Evolutionary conservation across 2,113 vertebrate species (phyloP), one percentile per base, ranked within the genome.

Genomic region (Gobius niger): DNA sequence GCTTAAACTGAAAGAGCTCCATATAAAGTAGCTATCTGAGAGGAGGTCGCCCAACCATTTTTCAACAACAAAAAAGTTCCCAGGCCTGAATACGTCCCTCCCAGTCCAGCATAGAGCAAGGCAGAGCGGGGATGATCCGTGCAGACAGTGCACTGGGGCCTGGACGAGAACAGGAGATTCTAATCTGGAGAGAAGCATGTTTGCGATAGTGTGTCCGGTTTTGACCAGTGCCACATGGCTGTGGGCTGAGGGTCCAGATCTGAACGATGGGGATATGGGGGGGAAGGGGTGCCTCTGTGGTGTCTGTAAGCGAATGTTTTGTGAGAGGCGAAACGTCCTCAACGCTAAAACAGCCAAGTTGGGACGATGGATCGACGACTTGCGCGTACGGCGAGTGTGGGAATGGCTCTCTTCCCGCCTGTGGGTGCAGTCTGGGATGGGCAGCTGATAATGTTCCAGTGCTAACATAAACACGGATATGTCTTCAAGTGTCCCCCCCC

Each of bases 381-480:
- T n/a, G 7, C 8, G 49, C n/a, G 49, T n/a, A 7, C 5, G 76
- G 69, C 65, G 77, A 82, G 84, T 88, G 84, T 90, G 89, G 89
- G 91, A 91, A 90, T 84, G 78, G 82, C 84, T 90, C 82, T 89
- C 83, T 89, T 89, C 83, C 85, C 90, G 86, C 73, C 73, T 77
- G 70, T 83, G 86, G 72, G 13, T 75, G 82, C 73, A 72, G 84
- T 70, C 72, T 24, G 19, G 82, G 24, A 34, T 34, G 24, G 85
- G 82, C 47, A 75, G 78, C 82, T 78, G 85, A 88, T 91, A 90
- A 88, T 90, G 85, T 83, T 89, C 65, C 85, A 81, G 81, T 90
- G 84, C 78, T 86, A 92, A 90, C 85, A 83, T 87, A 92, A 92
- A 91, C 91, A 92, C 84, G 85, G 76, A 87, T 88, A 88, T 87